Evolutionary conservation across 2,113 vertebrate species (phyloP).

Genomic region (Pogonocichla stellata): DNA sequence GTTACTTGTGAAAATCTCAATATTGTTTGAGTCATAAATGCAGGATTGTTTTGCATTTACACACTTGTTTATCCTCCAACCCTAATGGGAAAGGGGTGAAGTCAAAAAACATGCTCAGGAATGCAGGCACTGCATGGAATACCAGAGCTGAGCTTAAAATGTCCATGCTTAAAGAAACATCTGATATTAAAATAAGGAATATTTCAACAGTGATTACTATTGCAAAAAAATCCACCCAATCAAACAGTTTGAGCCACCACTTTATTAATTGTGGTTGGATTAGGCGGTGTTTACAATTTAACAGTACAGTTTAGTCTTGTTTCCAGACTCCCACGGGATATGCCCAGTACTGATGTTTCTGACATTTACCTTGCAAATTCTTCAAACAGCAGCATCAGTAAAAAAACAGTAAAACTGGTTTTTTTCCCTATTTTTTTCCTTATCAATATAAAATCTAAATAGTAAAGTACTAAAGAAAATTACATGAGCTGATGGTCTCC

Average conservation of each 20-base stretch:
- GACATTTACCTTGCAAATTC: background rate
- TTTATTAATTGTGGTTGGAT: background rate
- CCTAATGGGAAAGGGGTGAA: conserved; percentile 5
- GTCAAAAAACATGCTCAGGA: conserved; percentile 10
- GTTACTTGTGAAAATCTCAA: conserved; percentile 63
- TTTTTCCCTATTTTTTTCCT: background rate
- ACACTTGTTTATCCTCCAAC: conserved; percentile 51
- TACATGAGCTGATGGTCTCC: background rate
- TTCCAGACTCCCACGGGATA: background rate
- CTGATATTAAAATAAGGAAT: background rate
- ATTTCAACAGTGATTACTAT: background rate
- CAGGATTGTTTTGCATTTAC: conserved; percentile 60
- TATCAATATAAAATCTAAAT: background rate
- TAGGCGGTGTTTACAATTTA: background rate
- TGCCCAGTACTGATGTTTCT: background rate
- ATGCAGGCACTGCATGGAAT: background rate
- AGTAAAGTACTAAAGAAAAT: background rate
- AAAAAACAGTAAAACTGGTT: background rate
- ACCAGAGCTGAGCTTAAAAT: background rate
- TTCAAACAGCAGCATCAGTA: background rate
- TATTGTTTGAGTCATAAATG: conserved; percentile 57
- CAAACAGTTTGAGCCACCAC: background rate
- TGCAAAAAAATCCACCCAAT: background rate
- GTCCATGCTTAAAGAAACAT: background rate
- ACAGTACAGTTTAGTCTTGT: background rate